Base-by-base conservation (phyloP, 2,888 invertebrate genomes). In the Aphodius granarius region DNA sequence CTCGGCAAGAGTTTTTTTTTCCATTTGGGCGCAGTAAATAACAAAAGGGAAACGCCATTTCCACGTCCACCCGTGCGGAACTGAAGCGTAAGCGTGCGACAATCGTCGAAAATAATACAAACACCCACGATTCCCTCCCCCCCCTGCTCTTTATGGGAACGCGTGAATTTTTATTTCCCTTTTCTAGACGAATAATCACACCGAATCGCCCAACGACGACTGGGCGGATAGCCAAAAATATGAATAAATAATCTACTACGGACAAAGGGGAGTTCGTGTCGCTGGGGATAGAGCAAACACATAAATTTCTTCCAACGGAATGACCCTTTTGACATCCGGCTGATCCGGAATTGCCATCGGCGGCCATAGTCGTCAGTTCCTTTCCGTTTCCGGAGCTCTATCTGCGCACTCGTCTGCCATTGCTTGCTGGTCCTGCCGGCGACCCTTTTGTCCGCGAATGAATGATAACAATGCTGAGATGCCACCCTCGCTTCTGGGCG, bases 231-330 rank as follows among this genome's bases (percentile, higher is more conserved):
- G 65, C 74, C 77, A 74, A 71, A 73, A 78, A 78, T 80, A 83
- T 84, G 83, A 84, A 85, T 85, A 84, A 83, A 84, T 83, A 83
- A 83, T 82, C 78, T 78, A 80, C 82, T 80, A 82, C 82, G 43
- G 43, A 43, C 43, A 43, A 43, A 43, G 43, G 43, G 43, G 43
- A 13, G 13, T 2, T 13, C 9, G 43, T 43, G 43, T 43, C 43
- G 43, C 43, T 43, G 43, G 43, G 43, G 43, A 43, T 43, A 6
- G 43, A 43, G 43, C 43, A 85, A 84, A 84, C 84, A 84, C 85
- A 86, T 85, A 86, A 85, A 86, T 85, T 84, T 85, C 85, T 85
- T 85, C 85, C 85, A 84, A 83, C 82, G 83, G 84, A 85, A 85
- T 84, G 85, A 85, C 84, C 84, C 83, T 83, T 85, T 83, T 85